Base-by-base conservation (phyloP, 2,888 invertebrate genomes). In the Diloba caeruleocephala region DNA sequence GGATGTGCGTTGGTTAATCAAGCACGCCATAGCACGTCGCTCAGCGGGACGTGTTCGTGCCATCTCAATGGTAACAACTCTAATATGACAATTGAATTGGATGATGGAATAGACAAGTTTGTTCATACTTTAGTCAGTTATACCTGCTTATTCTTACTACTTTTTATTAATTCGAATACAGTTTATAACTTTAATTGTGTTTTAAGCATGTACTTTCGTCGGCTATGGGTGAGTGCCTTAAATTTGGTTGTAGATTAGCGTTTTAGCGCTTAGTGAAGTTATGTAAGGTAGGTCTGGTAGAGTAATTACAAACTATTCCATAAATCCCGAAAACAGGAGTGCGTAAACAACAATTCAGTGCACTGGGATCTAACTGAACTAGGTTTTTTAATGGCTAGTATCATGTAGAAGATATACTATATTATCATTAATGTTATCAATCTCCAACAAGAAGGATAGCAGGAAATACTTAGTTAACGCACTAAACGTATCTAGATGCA, bases 1-100 rank as follows among this genome's bases (percentile, higher is more conserved):
- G 85, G 85, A 85, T 82, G 82, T 75, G 68, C 65, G 66, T 74
- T 75, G 76, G 77, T 79, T 82, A 66, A 74, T 74, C 65, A 66
- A 65, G 71, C 67, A 69, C 75, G 76, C 74, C 65, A 82, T 82
- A 75, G 48, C 69, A 59, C 49, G 67, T 62, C 62, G 50, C 59
- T 55, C 51, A 65, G 73, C 73, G 43, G 73, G 71, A 72, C 44
- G 43, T 55, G 34, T 46, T 39, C 21, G 43, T 26, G 39, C 36
- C 48, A 29, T 19, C 44, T 38, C 51, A 43, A 15, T 54, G 42
- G 12, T 21, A 25, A 43, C 41, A 59, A 26, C 42, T 43, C 26
- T 31, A 29, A 25, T 25, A 25, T 21, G 21, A 34, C 31, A 31
- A 46, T 46, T 57, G 62, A 56, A 46, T 61, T 43, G 38, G 15